These are phyloP conservation scores for Drosophila navojoa DNA, from an alignment of 1,140 invertebrate genomes.

Conservation along the genomic window DNA sequence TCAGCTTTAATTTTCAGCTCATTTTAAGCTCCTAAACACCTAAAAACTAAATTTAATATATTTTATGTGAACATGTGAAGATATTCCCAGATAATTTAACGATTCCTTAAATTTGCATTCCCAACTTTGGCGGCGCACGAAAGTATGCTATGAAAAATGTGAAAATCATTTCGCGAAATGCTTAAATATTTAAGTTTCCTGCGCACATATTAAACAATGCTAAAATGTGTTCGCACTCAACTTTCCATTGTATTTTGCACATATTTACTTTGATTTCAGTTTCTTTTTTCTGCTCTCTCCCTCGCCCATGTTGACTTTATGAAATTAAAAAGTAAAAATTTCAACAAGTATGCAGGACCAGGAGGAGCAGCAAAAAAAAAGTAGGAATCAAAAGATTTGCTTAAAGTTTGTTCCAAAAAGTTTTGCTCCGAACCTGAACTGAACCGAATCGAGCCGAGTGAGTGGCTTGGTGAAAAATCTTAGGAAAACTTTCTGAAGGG, in stretches of 20 bases:
- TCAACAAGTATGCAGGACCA: conserved; percentile 30
- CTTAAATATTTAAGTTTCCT: conserved; percentile 12
- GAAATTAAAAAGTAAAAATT: conserved; percentile 68
- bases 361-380: conserved; percentile 13
- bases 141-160: not conserved
- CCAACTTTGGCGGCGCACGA: not conserved
- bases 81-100: not conserved
- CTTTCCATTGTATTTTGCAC: conserved; percentile 13
- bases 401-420: conserved; percentile 61
- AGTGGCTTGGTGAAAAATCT: conserved; percentile 23
- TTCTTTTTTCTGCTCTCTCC: conserved; percentile 25
- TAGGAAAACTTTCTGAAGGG: conserved; percentile 31
- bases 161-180: not conserved
- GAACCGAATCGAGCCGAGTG: conserved; percentile 22
- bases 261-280: conserved; percentile 51
- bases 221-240: conserved; percentile 11
- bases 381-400: conserved; percentile 56
- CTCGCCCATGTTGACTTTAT: conserved; percentile 60
- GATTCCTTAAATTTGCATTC: not conserved
- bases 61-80: not conserved
- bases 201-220: conserved; percentile 17
- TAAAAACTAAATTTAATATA: not conserved
- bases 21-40: no score
- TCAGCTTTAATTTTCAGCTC: no score
- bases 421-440: conserved; percentile 67